Conservation (phyloP, 2,797 vertebrate genomes). For the Bovichtus variegatus region DNA sequence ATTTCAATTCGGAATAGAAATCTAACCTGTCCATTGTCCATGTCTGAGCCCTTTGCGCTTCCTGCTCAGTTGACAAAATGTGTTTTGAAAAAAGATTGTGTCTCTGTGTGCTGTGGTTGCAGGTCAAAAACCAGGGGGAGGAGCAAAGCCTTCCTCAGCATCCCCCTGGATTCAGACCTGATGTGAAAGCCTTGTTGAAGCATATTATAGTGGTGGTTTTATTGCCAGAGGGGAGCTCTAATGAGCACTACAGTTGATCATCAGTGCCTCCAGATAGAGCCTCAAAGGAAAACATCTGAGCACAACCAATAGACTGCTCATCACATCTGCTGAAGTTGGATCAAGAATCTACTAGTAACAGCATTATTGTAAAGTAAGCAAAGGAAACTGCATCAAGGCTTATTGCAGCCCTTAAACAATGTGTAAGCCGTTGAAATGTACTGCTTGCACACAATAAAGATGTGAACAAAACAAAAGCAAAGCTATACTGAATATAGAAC, state of each 20-base stretch:
- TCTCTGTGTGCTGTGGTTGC: not conserved
- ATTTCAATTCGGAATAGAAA: constrained; percentile 1
- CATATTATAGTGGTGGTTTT: not conserved
- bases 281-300: constrained; percentile 2
- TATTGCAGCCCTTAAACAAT: not conserved
- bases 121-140: not conserved
- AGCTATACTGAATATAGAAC: not conserved
- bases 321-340: not conserved
- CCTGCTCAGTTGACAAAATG: not conserved
- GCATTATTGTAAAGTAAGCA: not conserved
- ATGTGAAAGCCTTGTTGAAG: not conserved
- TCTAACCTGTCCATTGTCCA: not conserved
- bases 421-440: not conserved
- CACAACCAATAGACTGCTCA: not conserved
- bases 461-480: not conserved
- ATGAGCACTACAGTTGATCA: constrained; percentile 3
- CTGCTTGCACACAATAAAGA: not conserved
- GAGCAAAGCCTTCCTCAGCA: not conserved
- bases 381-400: not conserved
- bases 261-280: not conserved
- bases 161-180: not conserved
- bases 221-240: not conserved
- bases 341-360: not conserved
- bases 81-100: not conserved
- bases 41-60: not conserved